phyloP scores from a whole-genome alignment of 1,140 invertebrate species.

The Drosophila setifemur region DNA sequence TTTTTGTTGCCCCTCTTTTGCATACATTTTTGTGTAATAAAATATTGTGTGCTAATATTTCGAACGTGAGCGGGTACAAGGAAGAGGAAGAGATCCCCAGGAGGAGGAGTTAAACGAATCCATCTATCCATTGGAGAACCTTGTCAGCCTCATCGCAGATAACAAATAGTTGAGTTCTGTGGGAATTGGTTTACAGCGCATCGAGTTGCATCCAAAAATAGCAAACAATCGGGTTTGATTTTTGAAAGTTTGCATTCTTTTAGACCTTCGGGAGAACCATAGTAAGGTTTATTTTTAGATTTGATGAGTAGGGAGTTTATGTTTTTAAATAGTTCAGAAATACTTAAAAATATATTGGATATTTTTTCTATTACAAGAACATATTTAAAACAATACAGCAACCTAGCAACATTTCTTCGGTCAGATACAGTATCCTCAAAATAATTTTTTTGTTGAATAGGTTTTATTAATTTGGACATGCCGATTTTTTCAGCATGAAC shows the following conservation, averaged over 20 bases:
- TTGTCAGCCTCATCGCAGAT: slow-evolving; percentile 34
- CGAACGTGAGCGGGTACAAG: slow-evolving; percentile 17
- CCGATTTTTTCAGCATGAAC: not conserved
- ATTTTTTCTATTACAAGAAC: too few relatives aligned
- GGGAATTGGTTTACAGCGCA: slow-evolving; percentile 14
- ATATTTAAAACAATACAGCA: too few relatives aligned
- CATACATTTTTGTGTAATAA: slow-evolving; percentile 78
- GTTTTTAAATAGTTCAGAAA: too few relatives aligned
- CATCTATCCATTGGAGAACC: not conserved
- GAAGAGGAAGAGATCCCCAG: not conserved
- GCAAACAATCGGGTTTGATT: not conserved
- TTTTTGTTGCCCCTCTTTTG: slow-evolving; percentile 50
- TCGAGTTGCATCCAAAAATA: slow-evolving; percentile 23
- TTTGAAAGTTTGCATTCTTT: not conserved
- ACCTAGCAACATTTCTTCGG: too few relatives aligned
- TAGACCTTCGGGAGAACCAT: not conserved
- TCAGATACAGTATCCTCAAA: too few relatives aligned
- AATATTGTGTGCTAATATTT: slow-evolving; percentile 73
- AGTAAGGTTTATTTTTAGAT: not conserved
- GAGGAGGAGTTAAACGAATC: not conserved
- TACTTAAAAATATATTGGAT: too few relatives aligned
- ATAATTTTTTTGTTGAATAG: too few relatives aligned
- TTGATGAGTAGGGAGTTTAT: not conserved
- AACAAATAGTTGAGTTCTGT: slow-evolving; percentile 34
- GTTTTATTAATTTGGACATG: too few relatives aligned